Evolutionary conservation across 1,140 invertebrate species (phyloP).

Genomic region (Neodiprion pinetum): DNA sequence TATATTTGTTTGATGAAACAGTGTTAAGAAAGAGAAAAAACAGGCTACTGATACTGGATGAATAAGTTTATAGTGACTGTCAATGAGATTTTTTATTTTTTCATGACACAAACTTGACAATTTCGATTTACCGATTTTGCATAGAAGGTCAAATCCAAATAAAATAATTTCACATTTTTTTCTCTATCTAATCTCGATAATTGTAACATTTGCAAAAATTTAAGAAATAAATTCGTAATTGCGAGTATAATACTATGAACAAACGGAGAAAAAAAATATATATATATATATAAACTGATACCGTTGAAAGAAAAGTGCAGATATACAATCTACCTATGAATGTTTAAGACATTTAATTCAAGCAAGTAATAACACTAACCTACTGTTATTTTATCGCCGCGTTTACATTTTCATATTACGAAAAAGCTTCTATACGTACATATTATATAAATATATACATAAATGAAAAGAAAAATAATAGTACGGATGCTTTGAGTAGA

Average conservation of each 20-base stretch:
- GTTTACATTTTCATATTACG: neutral
- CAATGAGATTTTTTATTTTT: too few relatives aligned
- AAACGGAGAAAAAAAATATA: neutral
- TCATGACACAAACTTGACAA: too few relatives aligned
- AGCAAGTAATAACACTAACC: neutral
- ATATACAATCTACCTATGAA: constrained; percentile 5
- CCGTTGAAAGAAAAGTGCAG: neutral
- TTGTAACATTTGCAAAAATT: too few relatives aligned
- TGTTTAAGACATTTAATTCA: neutral
- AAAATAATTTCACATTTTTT: constrained; percentile 9
- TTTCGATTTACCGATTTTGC: too few relatives aligned
- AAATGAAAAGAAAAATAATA: neutral
- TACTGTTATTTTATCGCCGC: neutral
- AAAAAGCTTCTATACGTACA: neutral
- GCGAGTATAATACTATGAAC: too few relatives aligned
- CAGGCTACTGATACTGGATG: too few relatives aligned
- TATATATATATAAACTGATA: constrained; percentile 11
- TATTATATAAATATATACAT: constrained; percentile 9
- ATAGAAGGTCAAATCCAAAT: too few relatives aligned
- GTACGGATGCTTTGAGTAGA: constrained; percentile 11
- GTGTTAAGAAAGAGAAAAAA: too few relatives aligned
- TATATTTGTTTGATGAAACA: too few relatives aligned
- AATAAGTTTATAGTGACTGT: too few relatives aligned
- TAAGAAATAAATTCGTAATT: too few relatives aligned
- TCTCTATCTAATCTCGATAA: neutral